These are phyloP conservation scores for Ornithoptera alexandrae DNA, from an alignment of 2,888 invertebrate genomes.

Conservation along the genomic window DNA sequence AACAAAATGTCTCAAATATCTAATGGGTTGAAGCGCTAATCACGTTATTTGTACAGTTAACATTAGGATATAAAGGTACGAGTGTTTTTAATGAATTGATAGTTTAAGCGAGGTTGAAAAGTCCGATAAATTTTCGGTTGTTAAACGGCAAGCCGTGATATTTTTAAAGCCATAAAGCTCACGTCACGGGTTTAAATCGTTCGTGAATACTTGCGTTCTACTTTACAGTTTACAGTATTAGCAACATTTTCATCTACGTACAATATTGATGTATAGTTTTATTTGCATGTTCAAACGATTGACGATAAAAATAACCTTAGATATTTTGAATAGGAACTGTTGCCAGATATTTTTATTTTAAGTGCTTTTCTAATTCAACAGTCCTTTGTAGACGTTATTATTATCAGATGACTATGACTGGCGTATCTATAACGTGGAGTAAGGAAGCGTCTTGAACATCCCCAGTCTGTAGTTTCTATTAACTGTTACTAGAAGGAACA, in stretches of 20 bases:
- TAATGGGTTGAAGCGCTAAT: not conserved
- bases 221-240: slow-evolving; percentile 38
- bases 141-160: slow-evolving; percentile 44
- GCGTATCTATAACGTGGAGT: not conserved
- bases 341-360: slow-evolving; percentile 11
- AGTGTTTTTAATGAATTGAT: slow-evolving; percentile 34
- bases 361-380: slow-evolving; percentile 1
- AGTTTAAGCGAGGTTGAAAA: slow-evolving; percentile 37
- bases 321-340: slow-evolving; percentile 1
- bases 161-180: slow-evolving; percentile 47
- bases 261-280: slow-evolving; percentile 32
- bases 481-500: too few relatives aligned
- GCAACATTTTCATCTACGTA: slow-evolving; percentile 32
- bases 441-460: not conserved
- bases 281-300: slow-evolving; percentile 32
- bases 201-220: slow-evolving; percentile 41
- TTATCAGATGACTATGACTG: not conserved
- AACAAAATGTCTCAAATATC: slow-evolving; percentile 1
- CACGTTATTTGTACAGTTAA: not conserved
- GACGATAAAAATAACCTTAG: slow-evolving; percentile 22
- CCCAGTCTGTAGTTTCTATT: too few relatives aligned
- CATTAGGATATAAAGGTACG: not conserved
- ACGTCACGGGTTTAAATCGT: slow-evolving; percentile 45
- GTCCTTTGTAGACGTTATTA: not conserved
- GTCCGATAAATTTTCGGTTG: slow-evolving; percentile 41